Evolutionary conservation across 2,888 invertebrate genomes (phyloP), one percentile per base, ranked within the genome.

Genomic region (Torymus tubicola): DNA sequence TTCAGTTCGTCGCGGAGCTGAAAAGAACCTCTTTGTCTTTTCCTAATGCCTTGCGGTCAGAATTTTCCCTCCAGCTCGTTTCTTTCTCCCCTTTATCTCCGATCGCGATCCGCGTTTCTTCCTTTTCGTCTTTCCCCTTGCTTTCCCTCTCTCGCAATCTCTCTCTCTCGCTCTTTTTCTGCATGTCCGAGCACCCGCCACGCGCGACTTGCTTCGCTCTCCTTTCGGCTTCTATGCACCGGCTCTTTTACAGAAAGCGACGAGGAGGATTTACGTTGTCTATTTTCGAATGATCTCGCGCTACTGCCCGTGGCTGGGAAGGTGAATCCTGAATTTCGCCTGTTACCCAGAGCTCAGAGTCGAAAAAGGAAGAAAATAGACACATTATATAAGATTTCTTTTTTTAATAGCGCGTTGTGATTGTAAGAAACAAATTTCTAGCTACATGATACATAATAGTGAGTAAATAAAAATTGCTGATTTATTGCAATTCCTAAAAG

Each of bases 1-100:
- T 85, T 84, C 83, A 78, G 78, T 81, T 83, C 82, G 81, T 82
- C 84, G 81, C 77, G 31, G 16, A 58, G 65, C 50, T 63, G 71
- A 75, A 78, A 75, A 75, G 71, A 68, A 57, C 50, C 63, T 42
- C 73, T 81, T 81, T 78, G 72, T 80, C 80, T 81, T 73, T n/a
- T 42, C 24, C n/a, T 72, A 77, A 77, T 69, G 73, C 72, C 69
- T 60, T 5, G 63, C 73, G 77, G 78, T 78, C 77, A 73, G 58
- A 72, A 73, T 77, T 77, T 77, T 69, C 18, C 42, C 78, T 71
- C 50, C 21, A 5, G 55, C 42, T n/a, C 18, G n/a, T n/a, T 60
- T 55, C 69, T 58, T 81, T 72, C 65, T 64, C 58, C 67, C 67
- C 74, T 75, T 75, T 68, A 64, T 67, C 70, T 57, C 4, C 1